These are phyloP conservation scores for Lordiphosa clarofinis DNA, from an alignment of 1,140 invertebrate genomes.

Conservation along the genomic window DNA sequence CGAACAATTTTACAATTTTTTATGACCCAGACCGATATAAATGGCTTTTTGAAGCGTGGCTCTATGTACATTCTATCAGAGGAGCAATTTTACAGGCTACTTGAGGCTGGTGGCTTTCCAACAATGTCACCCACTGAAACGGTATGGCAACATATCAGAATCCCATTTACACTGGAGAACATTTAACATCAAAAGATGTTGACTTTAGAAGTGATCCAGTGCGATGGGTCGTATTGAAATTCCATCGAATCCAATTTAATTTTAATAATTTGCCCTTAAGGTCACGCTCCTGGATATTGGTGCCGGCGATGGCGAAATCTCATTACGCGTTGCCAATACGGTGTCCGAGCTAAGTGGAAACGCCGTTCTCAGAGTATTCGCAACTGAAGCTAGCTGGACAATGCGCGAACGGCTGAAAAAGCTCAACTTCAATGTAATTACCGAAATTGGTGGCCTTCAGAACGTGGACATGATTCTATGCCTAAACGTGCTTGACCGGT, in stretches of 20 bases:
- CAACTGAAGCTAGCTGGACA: constrained; percentile 90
- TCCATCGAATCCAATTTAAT: background rate
- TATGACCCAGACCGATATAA: constrained; percentile 89
- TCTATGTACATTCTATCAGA: constrained; percentile 95
- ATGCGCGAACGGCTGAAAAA: constrained; percentile 87
- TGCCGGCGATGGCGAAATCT: constrained; percentile 93
- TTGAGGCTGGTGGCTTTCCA: constrained; percentile 66
- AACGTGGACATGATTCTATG: constrained; percentile 85
- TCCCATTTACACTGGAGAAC: too few species aligned
- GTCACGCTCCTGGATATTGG: constrained; percentile 88
- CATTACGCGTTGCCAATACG: constrained; percentile 83
- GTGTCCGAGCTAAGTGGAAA: constrained; percentile 47
- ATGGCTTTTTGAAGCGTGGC: constrained; percentile 88
- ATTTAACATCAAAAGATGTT: too few species aligned
- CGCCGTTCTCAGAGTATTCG: constrained; percentile 86
- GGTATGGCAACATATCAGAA: constrained; percentile 18
- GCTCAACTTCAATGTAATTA: constrained; percentile 83
- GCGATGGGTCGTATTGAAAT: too few species aligned
- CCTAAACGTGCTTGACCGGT: constrained; percentile 93
- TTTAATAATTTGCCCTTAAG: constrained; percentile 11
- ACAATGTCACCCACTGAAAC: constrained; percentile 28
- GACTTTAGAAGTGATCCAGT: too few species aligned
- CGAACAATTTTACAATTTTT: constrained; percentile 85
- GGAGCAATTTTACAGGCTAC: constrained; percentile 85
- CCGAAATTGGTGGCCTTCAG: constrained; percentile 53